Evolutionary conservation across 1,140 invertebrate species (phyloP), one percentile per base, ranked within the genome.

Genomic region (Magallana ariakensis): DNA sequence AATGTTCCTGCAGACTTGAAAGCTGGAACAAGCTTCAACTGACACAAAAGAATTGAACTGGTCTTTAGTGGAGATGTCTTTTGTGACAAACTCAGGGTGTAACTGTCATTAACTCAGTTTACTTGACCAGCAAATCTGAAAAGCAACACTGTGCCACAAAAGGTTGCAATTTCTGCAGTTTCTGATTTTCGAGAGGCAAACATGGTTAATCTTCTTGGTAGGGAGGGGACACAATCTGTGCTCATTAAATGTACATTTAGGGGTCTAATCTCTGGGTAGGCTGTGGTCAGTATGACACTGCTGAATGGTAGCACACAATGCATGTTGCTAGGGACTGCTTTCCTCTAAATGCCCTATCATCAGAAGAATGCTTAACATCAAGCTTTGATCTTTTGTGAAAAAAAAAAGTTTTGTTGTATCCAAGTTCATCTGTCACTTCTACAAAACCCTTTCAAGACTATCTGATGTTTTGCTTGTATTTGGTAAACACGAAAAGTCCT

Each of bases 161-260:
- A 75, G 66, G 66, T 75, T 75, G 22, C 19, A 75, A 75, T 75
- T 22, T 70, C 22, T 70, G 62, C 62, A 70, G n/a, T 70, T 70
- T 70, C 62, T 70, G 62, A 19, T 70, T 70, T 70, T 70, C 7
- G n/a, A 70, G 19, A 70, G 62, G 22, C 19, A 75, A 8, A 26
- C 33, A 75, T 75, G 66, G 66, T 26, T 75, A 33, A 75, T 75
- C 22, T 22, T 13, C 22, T 7, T 13, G 10, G 7, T 6, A 26
- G 11, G 9, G 15, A 46, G 33, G 22, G 66, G 66, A 26, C 19
- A 75, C 66, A 75, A 26, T 75, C 33, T 46, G 33, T 46, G 33
- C 22, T 22, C 66, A 75, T 75, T 75, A 75, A 75, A 75, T 75
- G 66, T 75, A 75, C 66, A 75, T 75, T 75, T 33, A 10, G 22